phyloP scores from a whole-genome alignment of 1,140 invertebrate species.

The Carposina sasakii region DNA sequence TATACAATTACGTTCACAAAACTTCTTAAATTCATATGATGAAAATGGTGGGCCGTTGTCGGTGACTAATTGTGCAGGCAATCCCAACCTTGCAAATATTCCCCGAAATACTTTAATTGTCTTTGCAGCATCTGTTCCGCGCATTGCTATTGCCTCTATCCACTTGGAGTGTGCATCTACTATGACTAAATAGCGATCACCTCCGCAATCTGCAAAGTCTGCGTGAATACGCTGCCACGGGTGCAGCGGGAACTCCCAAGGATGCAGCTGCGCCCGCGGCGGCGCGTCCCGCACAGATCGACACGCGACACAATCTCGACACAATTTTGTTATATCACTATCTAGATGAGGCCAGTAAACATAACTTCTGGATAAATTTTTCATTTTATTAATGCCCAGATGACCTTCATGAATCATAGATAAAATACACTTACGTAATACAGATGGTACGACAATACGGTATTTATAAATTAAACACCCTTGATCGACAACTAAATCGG shows the following conservation, averaged over 20 bases:
- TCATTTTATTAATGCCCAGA: not conserved
- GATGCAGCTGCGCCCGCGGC: constrained; percentile 8
- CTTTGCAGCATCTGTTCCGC: not conserved
- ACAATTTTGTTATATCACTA: constrained; percentile 31
- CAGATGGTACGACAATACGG: constrained; percentile 41
- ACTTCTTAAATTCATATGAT: constrained; percentile 20
- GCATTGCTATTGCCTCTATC: not conserved
- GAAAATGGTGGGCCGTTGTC: constrained; percentile 25
- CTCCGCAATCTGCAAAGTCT: constrained; percentile 11
- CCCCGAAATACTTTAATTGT: not conserved
- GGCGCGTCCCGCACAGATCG: constrained; percentile 2
- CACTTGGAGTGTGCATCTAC: constrained; percentile 2
- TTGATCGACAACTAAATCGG: constrained; percentile 5
- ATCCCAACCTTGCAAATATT: constrained; percentile 13
- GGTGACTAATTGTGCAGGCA: constrained; percentile 23
- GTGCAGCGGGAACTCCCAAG: constrained; percentile 11
- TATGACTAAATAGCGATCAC: not conserved
- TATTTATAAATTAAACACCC: constrained; percentile 22
- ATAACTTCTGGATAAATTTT: constrained; percentile 9
- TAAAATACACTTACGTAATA: constrained; percentile 30
- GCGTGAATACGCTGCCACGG: constrained; percentile 17
- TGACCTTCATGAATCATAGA: constrained; percentile 37
- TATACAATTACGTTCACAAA: constrained; percentile 22
- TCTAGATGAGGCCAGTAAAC: constrained; percentile 59
- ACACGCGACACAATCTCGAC: not conserved